These are phyloP conservation scores for Nomada ruficornis DNA, from an alignment of 2,888 invertebrate genomes.

Conservation along the genomic window DNA sequence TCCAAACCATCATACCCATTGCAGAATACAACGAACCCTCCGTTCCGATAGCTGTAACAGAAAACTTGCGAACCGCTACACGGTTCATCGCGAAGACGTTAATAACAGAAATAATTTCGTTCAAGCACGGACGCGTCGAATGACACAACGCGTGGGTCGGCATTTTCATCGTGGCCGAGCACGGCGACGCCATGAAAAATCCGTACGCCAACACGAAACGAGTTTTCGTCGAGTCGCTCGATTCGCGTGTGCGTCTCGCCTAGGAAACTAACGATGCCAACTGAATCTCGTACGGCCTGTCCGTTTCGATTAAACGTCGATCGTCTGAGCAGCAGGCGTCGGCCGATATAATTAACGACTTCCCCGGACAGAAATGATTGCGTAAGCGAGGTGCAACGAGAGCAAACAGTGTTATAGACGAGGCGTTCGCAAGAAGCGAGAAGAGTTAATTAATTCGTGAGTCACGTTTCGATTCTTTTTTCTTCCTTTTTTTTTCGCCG, in stretches of 20 bases:
- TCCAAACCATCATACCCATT: too few relatives aligned
- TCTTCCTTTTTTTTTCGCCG: background rate
- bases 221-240: background rate
- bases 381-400: constrained; percentile 18
- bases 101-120: constrained; percentile 8
- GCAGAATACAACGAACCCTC: background rate
- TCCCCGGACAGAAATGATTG: constrained; percentile 21
- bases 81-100: background rate
- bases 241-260: constrained; percentile 1
- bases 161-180: background rate
- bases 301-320: constrained; percentile 40
- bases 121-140: background rate
- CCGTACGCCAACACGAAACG: background rate
- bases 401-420: constrained; percentile 31
- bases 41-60: background rate
- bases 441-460: constrained; percentile 35
- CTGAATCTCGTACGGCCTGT: constrained; percentile 12
- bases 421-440: background rate
- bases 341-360: constrained; percentile 44
- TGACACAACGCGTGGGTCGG: constrained; percentile 12
- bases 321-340: constrained; percentile 5
- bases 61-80: background rate
- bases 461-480: constrained; percentile 31
- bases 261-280: constrained; percentile 9
- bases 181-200: constrained; percentile 8